Evolutionary conservation across 2,888 invertebrate species (phyloP).

Genomic region (Ditula angustiorana): DNA sequence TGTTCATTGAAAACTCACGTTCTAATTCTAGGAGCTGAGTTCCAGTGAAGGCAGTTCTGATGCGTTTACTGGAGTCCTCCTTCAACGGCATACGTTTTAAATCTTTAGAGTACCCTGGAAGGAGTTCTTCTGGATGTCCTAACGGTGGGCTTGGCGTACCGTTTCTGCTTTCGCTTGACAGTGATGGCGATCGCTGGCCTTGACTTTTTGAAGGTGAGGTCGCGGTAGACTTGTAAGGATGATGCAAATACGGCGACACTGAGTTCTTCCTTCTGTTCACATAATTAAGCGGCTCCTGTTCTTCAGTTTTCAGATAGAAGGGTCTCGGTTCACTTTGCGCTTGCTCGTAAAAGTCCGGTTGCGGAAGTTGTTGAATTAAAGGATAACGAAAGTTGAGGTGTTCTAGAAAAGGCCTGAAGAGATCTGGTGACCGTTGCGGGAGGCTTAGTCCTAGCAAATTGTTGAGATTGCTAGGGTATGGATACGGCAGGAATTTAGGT

Average conservation of each 20-base stretch:
- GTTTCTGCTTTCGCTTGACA: slow-evolving; percentile 81
- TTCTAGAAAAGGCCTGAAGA: slow-evolving; percentile 79
- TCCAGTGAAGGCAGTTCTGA: slow-evolving; percentile 97
- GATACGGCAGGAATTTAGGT: slow-evolving; percentile 86
- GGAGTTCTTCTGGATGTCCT: slow-evolving; percentile 74
- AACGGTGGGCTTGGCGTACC: slow-evolving; percentile 85
- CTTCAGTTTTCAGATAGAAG: slow-evolving; percentile 70
- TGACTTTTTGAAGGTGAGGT: slow-evolving; percentile 75
- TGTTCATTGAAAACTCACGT: slow-evolving; percentile 94
- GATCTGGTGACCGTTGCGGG: slow-evolving; percentile 79
- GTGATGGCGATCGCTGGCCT: slow-evolving; percentile 72
- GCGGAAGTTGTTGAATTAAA: slow-evolving; percentile 73
- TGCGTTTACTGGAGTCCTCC: slow-evolving; percentile 92
- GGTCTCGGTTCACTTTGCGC: slow-evolving; percentile 58
- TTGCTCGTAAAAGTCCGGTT: slow-evolving; percentile 65
- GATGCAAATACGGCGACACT: slow-evolving; percentile 74
- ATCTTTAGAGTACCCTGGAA: slow-evolving; percentile 76
- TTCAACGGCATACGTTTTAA: slow-evolving; percentile 78
- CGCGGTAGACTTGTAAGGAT: slow-evolving; percentile 71
- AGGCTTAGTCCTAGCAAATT: slow-evolving; percentile 88
- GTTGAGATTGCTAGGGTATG: slow-evolving; percentile 87
- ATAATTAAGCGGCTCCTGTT: slow-evolving; percentile 67
- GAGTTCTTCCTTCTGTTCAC: slow-evolving; percentile 73
- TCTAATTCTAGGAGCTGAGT: slow-evolving; percentile 95
- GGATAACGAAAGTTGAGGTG: slow-evolving; percentile 77